Evolutionary conservation across 2,113 vertebrate genomes (phyloP).

Genomic region (Caloenas nicobarica): DNA sequence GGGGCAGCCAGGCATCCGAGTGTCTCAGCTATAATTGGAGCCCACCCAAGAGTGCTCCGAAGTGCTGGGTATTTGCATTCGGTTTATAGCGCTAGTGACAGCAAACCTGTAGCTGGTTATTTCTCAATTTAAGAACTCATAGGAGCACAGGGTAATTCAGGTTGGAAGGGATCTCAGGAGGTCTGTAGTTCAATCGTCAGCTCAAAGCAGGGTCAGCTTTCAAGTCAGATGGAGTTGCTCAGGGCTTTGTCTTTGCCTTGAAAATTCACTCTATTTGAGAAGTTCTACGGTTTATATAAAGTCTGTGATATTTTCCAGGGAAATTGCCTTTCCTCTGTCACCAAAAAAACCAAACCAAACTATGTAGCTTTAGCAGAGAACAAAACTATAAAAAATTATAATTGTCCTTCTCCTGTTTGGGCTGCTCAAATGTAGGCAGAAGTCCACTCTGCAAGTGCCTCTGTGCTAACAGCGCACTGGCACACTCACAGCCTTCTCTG

Average conservation of each 20-base stretch:
- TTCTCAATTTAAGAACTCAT: neutral
- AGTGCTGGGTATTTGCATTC: neutral
- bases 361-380: neutral
- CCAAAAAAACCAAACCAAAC: neutral
- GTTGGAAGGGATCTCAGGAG: neutral
- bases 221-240: neutral
- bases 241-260: neutral
- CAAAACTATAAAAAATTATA: neutral
- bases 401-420: neutral
- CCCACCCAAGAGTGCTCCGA: neutral
- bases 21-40: neutral
- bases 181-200: neutral
- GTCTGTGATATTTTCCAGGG: neutral
- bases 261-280: neutral
- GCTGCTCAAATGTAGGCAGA: neutral
- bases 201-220: neutral
- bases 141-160: neutral
- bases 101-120: neutral
- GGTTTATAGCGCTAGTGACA: neutral
- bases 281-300: neutral
- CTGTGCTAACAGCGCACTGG: rapidly evolving
- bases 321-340: neutral
- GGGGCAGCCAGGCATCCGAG: neutral
- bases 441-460: neutral
- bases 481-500: neutral